Evolutionary conservation across 2,888 invertebrate species (phyloP), one percentile per base, ranked within the genome.

Genomic region (Colostygia pectinataria): DNA sequence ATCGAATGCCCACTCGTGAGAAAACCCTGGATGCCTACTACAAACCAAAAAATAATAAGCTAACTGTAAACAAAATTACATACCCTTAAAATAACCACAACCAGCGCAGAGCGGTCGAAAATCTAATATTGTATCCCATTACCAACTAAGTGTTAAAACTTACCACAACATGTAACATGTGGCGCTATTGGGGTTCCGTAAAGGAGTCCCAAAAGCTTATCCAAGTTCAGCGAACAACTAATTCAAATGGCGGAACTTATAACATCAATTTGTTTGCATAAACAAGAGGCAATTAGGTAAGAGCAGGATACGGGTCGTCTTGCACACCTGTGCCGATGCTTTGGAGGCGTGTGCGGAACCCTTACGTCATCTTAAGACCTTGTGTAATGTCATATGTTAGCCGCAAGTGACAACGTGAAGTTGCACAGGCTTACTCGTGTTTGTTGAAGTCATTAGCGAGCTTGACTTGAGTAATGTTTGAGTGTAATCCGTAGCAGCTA

Each of bases 181-280:
- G 57, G 53, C 27, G 44, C 55, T 53, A 64, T 57, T 57, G 59
- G 44, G 55, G 49, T 54, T 20, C 56, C 58, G 43, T 48, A 59
- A 63, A 45, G 60, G 56, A 52, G 49, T 43, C 55, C 46, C 40
- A 23, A 56, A 55, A 53, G 56, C 58, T 58, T 55, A 57, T 59
- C 54, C 61, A 59, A 61, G 63, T 63, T 58, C 45, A 53, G 48
- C 57, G 48, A 56, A 62, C 65, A 59, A 64, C 59, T 57, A 63
- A 63, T 64, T 65, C 59, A 62, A 71, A 74, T 68, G 67, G 69
- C 61, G 58, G 55, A 82, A 83, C 72, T 83, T 77, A 71, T 60
- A 74, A 77, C 78, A 77, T 74, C 80, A 83, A 83, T 83, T 83
- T 83, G 80, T 84, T 83, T 77, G 73, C 79, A 79, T 71, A 83